A percentile compares a stretch with the other conserved stretches of the same genome.
Conservation (phyloP, 2,888 invertebrate genomes). For the Leucozona laternaria region DNA sequence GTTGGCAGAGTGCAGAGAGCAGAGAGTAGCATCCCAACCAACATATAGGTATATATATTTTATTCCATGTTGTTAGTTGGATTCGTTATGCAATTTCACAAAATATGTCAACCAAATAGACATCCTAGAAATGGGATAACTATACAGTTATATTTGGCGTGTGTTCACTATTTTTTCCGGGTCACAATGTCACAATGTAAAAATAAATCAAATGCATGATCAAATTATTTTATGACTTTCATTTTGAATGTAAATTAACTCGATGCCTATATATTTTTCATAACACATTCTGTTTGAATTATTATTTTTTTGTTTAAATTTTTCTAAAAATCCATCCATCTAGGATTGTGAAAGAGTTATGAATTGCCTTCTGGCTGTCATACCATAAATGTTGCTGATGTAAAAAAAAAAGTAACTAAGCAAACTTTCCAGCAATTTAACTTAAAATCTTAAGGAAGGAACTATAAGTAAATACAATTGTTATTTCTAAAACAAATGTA, state of each 20-base stretch:
- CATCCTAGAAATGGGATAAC: neutral
- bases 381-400: neutral
- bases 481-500: too few species aligned
- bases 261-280: conserved; percentile 7
- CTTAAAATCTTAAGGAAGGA: too few species aligned
- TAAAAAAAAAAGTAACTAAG: too few species aligned
- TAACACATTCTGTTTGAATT: neutral
- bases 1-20: neutral
- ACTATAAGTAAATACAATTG: too few species aligned
- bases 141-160: neutral
- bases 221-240: conserved; percentile 53
- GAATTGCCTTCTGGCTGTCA: neutral
- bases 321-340: neutral
- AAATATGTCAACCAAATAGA: conserved; percentile 11
- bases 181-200: conserved; percentile 35
- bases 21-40: neutral
- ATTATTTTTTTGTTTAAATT: conserved; percentile 7
- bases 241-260: conserved; percentile 56
- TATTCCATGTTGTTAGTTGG: neutral
- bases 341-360: neutral
- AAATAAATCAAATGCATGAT: conserved; percentile 63
- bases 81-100: conserved; percentile 9
- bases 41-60: too few species aligned
- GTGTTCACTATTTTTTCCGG: conserved; percentile 12
- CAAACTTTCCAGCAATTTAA: too few species aligned